Conservation (phyloP, 2,888 invertebrate species). For the Catocala sponsa region DNA sequence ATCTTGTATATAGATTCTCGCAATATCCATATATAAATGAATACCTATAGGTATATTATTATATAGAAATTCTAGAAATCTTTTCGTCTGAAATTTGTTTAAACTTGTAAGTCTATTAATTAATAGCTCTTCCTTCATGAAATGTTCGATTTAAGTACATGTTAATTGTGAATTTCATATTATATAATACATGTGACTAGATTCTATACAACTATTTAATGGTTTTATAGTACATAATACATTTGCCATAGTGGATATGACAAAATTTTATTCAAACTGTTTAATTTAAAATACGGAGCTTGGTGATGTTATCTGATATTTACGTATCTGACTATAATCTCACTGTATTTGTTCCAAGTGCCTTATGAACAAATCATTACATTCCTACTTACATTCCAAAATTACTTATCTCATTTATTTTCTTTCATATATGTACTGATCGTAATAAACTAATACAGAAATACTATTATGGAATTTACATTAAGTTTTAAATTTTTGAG, state of each 20-base stretch:
- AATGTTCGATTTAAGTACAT: conserved; percentile 65
- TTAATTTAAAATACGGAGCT: conserved; percentile 47
- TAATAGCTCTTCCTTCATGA: conserved; percentile 61
- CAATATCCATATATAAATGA: conserved; percentile 36
- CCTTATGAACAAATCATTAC: conserved; percentile 85
- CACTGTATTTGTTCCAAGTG: conserved; percentile 85
- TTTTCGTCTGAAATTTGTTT: conserved; percentile 52
- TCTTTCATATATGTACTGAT: background rate
- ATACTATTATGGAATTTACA: background rate
- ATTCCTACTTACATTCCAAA: conserved; percentile 80
- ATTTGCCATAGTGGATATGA: conserved; percentile 48
- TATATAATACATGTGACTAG: conserved; percentile 68
- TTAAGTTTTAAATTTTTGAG: conserved; percentile 44
- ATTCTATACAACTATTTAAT: conserved; percentile 75
- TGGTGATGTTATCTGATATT: conserved; percentile 41
- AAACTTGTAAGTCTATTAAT: conserved; percentile 56
- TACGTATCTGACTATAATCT: conserved; percentile 67
- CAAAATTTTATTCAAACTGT: conserved; percentile 36
- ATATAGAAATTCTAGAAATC: conserved; percentile 41
- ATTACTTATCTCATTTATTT: conserved; percentile 10
- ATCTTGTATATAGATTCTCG: conserved; percentile 44
- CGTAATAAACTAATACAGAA: background rate
- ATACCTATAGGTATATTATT: conserved; percentile 27
- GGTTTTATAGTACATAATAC: conserved; percentile 70
- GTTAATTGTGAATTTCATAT: conserved; percentile 69